Conservation (phyloP, 2,797 vertebrate species). For the Anguilla pacifica region DNA sequence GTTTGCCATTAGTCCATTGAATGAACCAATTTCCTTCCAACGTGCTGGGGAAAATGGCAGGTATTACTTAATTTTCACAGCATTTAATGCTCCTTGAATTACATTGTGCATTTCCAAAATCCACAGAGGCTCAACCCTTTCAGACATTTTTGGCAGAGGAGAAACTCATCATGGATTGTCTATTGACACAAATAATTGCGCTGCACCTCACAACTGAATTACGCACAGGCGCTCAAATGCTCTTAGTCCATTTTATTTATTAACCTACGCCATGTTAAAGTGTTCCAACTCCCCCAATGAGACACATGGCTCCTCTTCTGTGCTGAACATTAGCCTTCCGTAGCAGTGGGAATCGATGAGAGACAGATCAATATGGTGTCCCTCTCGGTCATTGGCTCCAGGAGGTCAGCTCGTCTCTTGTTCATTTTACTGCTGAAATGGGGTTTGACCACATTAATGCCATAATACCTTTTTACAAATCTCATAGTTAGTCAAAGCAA, state of each 20-base stretch:
- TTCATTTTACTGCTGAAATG: not conserved
- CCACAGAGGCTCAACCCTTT: not conserved
- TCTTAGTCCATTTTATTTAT: conserved; percentile 14
- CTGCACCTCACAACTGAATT: not conserved
- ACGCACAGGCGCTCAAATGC: not conserved
- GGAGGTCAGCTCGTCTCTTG: not conserved
- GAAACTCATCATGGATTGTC: conserved; percentile 3
- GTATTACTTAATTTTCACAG: not conserved
- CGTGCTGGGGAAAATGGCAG: not conserved
- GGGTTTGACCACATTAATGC: not conserved
- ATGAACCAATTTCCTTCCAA: not conserved
- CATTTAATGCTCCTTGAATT: not conserved
- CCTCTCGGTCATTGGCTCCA: not conserved
- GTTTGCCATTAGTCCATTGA: conserved; percentile 18
- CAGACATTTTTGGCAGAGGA: not conserved
- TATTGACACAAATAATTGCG: not conserved
- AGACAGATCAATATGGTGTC: conserved; percentile 17
- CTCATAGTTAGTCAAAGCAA: not conserved
- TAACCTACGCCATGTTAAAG: conserved; percentile 2
- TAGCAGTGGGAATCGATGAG: not conserved
- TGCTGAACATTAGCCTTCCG: not conserved
- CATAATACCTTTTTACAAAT: not conserved
- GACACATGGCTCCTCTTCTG: not conserved
- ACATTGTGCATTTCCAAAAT: not conserved
- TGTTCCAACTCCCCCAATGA: not conserved